phyloP scores from a whole-genome alignment of 2,113 vertebrate species.

The Blennius ocellaris region DNA sequence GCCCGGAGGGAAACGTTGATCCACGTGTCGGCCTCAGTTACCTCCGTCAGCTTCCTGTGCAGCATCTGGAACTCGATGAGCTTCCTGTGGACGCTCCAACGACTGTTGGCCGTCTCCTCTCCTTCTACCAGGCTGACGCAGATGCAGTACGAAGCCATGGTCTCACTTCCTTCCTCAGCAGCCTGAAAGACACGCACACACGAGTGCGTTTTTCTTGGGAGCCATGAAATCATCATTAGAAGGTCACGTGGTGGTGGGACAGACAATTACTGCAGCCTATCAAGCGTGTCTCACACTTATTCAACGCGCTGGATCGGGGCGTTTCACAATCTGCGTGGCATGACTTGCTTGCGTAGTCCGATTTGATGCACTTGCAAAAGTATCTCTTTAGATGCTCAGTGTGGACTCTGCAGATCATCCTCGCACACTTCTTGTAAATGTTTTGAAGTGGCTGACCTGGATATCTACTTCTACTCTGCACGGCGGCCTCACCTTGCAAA shows the following conservation, averaged over 20 bases:
- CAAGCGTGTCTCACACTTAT: too few species aligned
- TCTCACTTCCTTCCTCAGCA: conserved; percentile 94
- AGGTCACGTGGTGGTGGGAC: not conserved
- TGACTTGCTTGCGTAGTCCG: too few species aligned
- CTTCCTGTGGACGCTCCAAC: conserved; percentile 93
- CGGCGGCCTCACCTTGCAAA: too few species aligned
- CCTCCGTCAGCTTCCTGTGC: conserved; percentile 97
- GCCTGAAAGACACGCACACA: conserved; percentile 79
- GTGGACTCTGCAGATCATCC: too few species aligned
- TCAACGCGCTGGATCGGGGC: too few species aligned
- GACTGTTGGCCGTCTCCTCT: conserved; percentile 87
- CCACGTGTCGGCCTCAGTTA: conserved; percentile 62
- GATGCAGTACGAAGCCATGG: conserved; percentile 92
- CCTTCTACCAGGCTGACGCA: conserved; percentile 90
- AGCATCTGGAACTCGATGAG: conserved; percentile 96
- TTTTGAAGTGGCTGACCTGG: too few species aligned
- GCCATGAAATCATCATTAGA: not conserved
- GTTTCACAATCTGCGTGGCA: too few species aligned
- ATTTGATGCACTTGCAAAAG: too few species aligned
- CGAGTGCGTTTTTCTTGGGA: not conserved
- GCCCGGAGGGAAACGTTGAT: too few species aligned
- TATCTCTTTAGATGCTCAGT: too few species aligned
- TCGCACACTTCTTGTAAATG: too few species aligned
- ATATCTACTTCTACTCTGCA: too few species aligned
- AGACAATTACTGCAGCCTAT: not conserved